Base-by-base conservation (phyloP, 2,888 invertebrate species). In the Disparrhopalites patrizii region DNA sequence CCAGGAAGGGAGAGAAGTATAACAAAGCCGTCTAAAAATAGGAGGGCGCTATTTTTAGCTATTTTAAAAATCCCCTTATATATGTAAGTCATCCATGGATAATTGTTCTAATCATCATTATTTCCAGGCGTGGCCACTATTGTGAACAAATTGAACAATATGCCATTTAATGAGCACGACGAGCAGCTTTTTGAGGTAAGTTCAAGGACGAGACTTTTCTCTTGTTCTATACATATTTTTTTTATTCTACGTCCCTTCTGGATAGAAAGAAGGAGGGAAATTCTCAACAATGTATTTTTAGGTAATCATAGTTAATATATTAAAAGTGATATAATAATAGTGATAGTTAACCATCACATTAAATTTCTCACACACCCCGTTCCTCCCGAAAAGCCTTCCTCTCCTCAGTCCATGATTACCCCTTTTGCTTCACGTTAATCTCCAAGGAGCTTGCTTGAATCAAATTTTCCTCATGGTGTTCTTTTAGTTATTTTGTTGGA, bases 111-210 rank as follows among this genome's bases (percentile, higher is more conserved):
- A 36, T 15, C 36, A 36, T 10, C 15, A 10, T 36, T 36, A 62
- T 20, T 76, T 75, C 2, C 70, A 82, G 83, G 83, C 61, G 82
- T 83, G 8, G 82, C 82, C 1, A 81, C 81, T 66, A 81, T 83
- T 25, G 80, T 83, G 33, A 83, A 83, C 76, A 80, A 81, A 76
- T 71, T 79, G 20, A 81, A 80, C 70, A 80, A 80, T 3, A 76
- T 78, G 50, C 79, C 81, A 0, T 83, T 83, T 76, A 82, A 83
- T 69, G 82, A 83, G 52, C 80, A 81, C 67, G 83, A 83, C 71
- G 83, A 83, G 67, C 81, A 81, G 62, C 76, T 83, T 13, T 83
- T 83, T 76, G 83, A 83, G 81, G 82, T 81, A 75, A n/a, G n/a
- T n/a, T n/a, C n/a, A n/a, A n/a, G n/a, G n/a, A n/a, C n/a, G n/a